Evolutionary conservation across 2,888 invertebrate genomes (phyloP), one percentile per base, ranked within the genome.

Genomic region (Reticulitermes lucifugus): DNA sequence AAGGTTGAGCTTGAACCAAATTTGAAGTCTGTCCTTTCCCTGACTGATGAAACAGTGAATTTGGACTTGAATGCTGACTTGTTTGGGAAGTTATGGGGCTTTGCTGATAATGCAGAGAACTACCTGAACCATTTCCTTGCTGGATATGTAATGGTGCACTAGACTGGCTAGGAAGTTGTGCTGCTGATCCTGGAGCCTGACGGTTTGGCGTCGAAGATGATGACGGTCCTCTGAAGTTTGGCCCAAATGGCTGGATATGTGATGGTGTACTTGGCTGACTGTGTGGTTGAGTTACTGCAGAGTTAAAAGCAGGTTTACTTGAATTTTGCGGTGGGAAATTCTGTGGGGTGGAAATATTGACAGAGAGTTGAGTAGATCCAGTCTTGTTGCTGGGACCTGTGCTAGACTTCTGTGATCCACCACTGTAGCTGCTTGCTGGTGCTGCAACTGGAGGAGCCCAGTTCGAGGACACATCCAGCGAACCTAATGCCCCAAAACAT

Each of bases 381-480:
- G 92, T 92, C 87, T 92, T 92, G 89, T 92, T 92, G 88, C 91
- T 91, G n/a, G 91, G 92, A 22, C 92, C 92, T 4, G 91, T 92
- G 88, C 91, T 91, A 86, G 91, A 91, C 84, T 89, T 89, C 86
- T 90, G 89, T 51, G 89, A 90, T 79, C 89, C 90, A 83, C 89
- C 89, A 29, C 88, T 87, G 85, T 88, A 88, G 80, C 88, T 88
- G 86, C 88, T 70, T 3, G 65, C 65, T 35, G 85, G 86, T 18
- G 41, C 46, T 18, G 79, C 55, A 0, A 25, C 51, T 41, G 81
- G 25, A 12, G 70, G 81, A 55, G 43, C 43, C 81, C 81, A 81
- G 70, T 46, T 81, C 12, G 51, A 46, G 18, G 81, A n/a, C n/a
- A 81, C 46, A 60, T 81, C 81, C 14, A 70, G 81, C n/a, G 81